Base-by-base conservation (phyloP, 2,888 invertebrate species). In the Thalpophila matura region DNA sequence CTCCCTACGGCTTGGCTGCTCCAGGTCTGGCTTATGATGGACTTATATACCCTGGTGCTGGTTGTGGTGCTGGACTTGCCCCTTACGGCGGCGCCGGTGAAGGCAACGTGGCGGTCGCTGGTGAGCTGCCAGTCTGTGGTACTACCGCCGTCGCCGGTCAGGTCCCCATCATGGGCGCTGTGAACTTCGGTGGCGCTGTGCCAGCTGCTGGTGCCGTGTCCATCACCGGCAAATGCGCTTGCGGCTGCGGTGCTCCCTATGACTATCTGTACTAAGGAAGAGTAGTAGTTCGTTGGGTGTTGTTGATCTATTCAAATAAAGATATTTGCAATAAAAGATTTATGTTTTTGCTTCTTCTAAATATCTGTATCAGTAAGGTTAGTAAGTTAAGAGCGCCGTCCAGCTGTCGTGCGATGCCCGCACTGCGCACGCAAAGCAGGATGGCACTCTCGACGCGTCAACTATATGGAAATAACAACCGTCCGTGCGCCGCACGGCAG, bases 61-160 rank as follows among this genome's bases (percentile, higher is more conserved):
- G 31, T 12, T 42, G 0, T 14, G 42, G 35, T 29, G 16, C 18
- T 49, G n/a, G n/a, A n/a, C n/a, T n/a, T n/a, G 58, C 55, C 5
- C 4, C 40, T 0, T 85, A 84, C 69, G 84, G 84, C 26, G 82
- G 83, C 4, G 72, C 77, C 4, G 87, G 87, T 9, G 83, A 84
- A 59, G 80, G 79, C 37, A 80, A 77, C 53, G 75, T 80, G 33
- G 77, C 58, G 7, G 73, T 79, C 6, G 51, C 55, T 37, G 80
- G 78, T 22, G 80, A 63, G 45, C 70, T 79, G 31, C 74, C 79
- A 46, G 67, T 76, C 9, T 57, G 61, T 31, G 77, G 81, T 46
- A 58, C 27, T 9, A 74, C 64, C 31, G 68, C 51, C 26, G 66
- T 78, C 20, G 53, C 66, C 14, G 75, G 75, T 29, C 75, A 76